A percentile compares a stretch with the other conserved stretches of the same genome.
phyloP scores from a whole-genome alignment of 1,140 invertebrate species.

The Drosophila lacertosa region DNA sequence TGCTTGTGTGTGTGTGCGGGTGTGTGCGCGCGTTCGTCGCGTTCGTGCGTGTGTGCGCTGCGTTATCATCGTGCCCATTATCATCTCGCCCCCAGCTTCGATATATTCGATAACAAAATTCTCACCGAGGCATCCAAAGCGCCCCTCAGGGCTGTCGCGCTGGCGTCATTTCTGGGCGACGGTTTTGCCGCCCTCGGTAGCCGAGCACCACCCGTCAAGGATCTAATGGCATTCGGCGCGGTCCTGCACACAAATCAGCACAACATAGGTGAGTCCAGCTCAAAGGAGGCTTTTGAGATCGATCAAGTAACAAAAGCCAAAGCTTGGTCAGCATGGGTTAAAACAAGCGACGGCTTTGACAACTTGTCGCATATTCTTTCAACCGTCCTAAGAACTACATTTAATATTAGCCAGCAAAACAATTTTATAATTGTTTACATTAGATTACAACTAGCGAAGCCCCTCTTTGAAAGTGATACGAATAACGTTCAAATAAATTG shows the following conservation, averaged over 20 bases:
- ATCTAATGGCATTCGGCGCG: conserved; percentile 84
- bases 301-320: too few relatives aligned
- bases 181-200: conserved; percentile 83
- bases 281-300: too few relatives aligned
- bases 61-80: conserved; percentile 43
- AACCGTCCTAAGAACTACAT: too few relatives aligned
- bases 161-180: conserved; percentile 84
- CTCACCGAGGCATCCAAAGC: conserved; percentile 83
- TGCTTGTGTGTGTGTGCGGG: conserved; percentile 12
- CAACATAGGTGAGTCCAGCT: conserved; percentile 80
- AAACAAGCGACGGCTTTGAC: too few relatives aligned
- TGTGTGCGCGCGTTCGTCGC: conserved; percentile 17
- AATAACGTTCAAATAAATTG: too few relatives aligned
- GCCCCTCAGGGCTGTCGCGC: conserved; percentile 84
- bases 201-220: conserved; percentile 82
- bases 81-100: conserved; percentile 55
- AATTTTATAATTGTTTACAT: too few relatives aligned
- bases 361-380: too few relatives aligned
- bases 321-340: too few relatives aligned
- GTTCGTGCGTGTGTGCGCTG: conserved; percentile 13
- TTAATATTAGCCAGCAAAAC: too few relatives aligned
- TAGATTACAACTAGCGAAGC: too few relatives aligned
- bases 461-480: too few relatives aligned
- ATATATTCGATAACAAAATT: conserved; percentile 83
- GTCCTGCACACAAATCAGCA: conserved; percentile 84